Evolutionary conservation across 2,888 invertebrate species (phyloP), one percentile per base, ranked within the genome.

Genomic region (Drosophila kambysellisi): DNA sequence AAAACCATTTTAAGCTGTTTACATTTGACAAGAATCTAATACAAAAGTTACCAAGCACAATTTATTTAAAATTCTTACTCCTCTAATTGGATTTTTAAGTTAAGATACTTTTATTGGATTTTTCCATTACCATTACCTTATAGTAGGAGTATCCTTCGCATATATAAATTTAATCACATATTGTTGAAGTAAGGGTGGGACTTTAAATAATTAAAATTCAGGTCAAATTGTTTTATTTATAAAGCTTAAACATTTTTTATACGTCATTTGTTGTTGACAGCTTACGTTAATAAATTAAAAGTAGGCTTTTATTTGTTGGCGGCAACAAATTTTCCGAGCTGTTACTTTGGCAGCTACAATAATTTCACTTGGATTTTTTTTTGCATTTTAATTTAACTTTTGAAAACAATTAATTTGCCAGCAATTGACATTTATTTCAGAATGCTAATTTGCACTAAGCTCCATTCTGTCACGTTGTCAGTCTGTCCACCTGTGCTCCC

Each of bases 381-480:
- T 9, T 4, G 15, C 29, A 25, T n/a, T 20, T 20, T 8, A 20
- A 17, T 37, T 35, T 35, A 15, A 7, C 17, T 4, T 37, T 37
- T 25, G 7, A 54, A 59, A 41, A 9, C 57, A 74, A 69, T 48
- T 69, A 32, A 51, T 65, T 70, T 41, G n/a, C 29, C 20, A 30
- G 59, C 51, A 61, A 62, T 59, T 61, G 46, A 8, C 56, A 50
- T 52, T 66, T 30, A 54, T 66, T 63, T 69, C 62, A 50, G 73
- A 68, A 69, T 79, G 72, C 68, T 68, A 76, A 79, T 80, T 61
- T 56, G 17, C 30, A 39, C 9, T 41, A 57, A 51, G 46, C 33
- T 17, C 9, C 39, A 35, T 62, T n/a, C 32, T 51, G 62, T 66
- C 65, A 64, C 20, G 17, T 48, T 51, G 59, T 32, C 61, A 20